Percentiles rank a stretch among this genome's conserved stretches.
Conservation (phyloP, 2,797 vertebrate genomes). For the Coilia nasus region DNA sequence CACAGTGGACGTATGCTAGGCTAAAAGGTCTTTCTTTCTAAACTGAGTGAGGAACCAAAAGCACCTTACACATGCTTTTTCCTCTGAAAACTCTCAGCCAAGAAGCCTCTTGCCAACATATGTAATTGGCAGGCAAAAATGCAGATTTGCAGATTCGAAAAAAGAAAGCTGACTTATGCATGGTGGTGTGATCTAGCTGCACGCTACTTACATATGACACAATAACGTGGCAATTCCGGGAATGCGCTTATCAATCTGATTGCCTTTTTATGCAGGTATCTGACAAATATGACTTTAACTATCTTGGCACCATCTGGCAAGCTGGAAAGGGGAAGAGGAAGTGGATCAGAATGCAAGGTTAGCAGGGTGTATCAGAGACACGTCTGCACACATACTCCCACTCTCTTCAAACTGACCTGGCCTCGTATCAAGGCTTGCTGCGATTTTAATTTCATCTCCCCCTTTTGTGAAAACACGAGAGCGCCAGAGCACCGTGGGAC, state of each 20-base stretch:
- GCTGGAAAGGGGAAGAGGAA: background rate
- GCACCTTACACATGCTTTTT: background rate
- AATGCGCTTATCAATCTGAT: background rate
- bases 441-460: slow-evolving; percentile 17
- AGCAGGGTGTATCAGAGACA: background rate
- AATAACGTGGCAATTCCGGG: background rate
- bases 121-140: background rate
- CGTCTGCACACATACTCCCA: background rate
- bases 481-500: slow-evolving; percentile 30
- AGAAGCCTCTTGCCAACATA: background rate
- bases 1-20: background rate
- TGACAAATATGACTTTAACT: background rate
- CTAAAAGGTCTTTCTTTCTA: background rate
- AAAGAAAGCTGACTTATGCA: background rate
- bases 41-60: background rate
- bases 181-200: background rate
- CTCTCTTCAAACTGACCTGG: slow-evolving; percentile 2
- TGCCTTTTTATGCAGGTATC: background rate
- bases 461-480: slow-evolving; percentile 15
- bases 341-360: slow-evolving; percentile 10
- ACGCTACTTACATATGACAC: background rate
- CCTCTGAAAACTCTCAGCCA: background rate
- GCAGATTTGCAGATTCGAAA: background rate
- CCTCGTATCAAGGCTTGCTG: slow-evolving; percentile 21
- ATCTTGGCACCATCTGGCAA: background rate